Evolutionary conservation across 2,113 vertebrate species (phyloP).

Genomic region (Upupa epops): DNA sequence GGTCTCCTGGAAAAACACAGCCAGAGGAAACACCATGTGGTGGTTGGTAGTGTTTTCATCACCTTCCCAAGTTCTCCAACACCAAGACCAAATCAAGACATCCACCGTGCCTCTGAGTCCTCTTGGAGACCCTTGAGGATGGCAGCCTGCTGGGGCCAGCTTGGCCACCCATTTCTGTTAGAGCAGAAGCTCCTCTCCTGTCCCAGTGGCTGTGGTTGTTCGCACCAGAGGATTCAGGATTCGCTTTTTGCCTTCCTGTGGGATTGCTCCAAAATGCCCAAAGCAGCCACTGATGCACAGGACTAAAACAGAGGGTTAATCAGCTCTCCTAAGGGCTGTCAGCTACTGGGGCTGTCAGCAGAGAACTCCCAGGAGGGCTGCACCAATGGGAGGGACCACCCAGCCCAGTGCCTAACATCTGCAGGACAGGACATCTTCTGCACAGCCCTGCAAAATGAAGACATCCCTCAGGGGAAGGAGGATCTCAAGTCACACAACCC

Average conservation of each 20-base stretch:
- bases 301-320: neutral
- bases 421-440: accelerated
- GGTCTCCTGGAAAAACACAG: neutral
- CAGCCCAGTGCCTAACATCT: neutral
- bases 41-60: accelerated
- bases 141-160: neutral
- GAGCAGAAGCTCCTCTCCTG: neutral
- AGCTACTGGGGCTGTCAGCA: too few relatives aligned
- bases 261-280: neutral
- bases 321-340: neutral
- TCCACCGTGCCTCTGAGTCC: neutral
- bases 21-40: neutral
- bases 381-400: accelerated
- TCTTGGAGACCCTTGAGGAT: neutral
- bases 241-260: accelerated
- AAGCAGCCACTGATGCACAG: neutral
- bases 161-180: accelerated
- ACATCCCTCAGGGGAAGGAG: neutral
- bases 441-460: neutral
- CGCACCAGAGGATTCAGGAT: accelerated
- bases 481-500: neutral
- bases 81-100: neutral
- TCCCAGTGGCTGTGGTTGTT: accelerated
- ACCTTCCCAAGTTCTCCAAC: neutral
- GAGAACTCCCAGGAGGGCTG: accelerated